These are phyloP conservation scores for Meteorus colon DNA, from an alignment of 2,888 invertebrate species.

Conservation along the genomic window DNA sequence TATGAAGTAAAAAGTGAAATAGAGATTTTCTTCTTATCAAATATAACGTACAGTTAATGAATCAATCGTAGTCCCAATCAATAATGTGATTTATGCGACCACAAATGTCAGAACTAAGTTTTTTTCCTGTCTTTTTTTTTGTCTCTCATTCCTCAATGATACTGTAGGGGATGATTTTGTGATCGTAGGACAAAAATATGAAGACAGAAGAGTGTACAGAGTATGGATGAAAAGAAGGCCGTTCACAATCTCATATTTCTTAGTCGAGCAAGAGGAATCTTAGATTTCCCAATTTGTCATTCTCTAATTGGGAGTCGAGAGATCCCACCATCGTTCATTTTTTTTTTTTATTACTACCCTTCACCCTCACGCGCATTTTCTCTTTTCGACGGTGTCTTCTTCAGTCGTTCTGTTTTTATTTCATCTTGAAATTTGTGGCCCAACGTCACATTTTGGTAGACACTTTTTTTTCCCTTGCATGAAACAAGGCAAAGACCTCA, in stretches of 20 bases:
- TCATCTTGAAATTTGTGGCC: slow-evolving; percentile 12
- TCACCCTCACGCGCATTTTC: not conserved
- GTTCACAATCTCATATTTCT: slow-evolving; percentile 28
- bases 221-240: not conserved
- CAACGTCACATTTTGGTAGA: slow-evolving; percentile 16
- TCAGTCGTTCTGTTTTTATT: slow-evolving; percentile 5
- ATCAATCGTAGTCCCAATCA: not conserved
- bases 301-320: slow-evolving; percentile 37
- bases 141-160: not conserved
- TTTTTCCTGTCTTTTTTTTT: not conserved
- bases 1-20: not conserved
- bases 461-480: not conserved
- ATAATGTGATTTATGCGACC: not conserved
- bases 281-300: slow-evolving; percentile 40
- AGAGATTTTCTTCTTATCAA: not conserved
- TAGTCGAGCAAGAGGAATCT: slow-evolving; percentile 23
- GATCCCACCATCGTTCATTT: slow-evolving; percentile 20
- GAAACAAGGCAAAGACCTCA: not conserved
- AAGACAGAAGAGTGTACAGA: not conserved
- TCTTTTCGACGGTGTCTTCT: not conserved
- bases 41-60: not conserved
- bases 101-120: not conserved
- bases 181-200: not conserved
- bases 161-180: not conserved
- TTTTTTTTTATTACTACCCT: not conserved